These are phyloP conservation scores for Quadriops clusia DNA, from an alignment of 2,888 invertebrate genomes.

Conservation along the genomic window DNA sequence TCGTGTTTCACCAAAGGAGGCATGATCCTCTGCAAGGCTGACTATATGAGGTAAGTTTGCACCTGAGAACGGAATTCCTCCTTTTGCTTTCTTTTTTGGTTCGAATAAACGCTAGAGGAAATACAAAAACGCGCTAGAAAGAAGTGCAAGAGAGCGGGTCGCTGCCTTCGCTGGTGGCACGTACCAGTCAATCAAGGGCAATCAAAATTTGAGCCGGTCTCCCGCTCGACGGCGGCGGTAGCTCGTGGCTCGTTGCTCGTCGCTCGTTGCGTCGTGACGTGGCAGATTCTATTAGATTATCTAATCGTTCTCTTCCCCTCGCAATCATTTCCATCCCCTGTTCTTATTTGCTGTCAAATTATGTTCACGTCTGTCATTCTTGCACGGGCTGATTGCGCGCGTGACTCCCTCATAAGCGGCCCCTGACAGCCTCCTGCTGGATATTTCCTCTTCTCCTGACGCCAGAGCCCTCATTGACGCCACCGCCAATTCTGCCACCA, in stretches of 20 bases:
- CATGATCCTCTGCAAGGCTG: slow-evolving; percentile 91
- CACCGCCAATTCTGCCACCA: too few relatives aligned
- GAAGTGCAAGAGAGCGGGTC: slow-evolving; percentile 1
- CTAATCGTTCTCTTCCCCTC: slow-evolving; percentile 34
- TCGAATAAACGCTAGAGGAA: slow-evolving; percentile 10
- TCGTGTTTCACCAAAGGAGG: slow-evolving; percentile 88
- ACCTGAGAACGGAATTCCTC: slow-evolving; percentile 5
- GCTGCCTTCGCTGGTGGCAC: too few relatives aligned
- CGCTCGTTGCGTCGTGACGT: slow-evolving; percentile 23
- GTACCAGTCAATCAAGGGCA: slow-evolving; percentile 17
- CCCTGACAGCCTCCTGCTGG: slow-evolving; percentile 16
- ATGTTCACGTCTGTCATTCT: slow-evolving; percentile 38
- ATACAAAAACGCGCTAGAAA: too few relatives aligned
- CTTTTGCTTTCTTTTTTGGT: not conserved
- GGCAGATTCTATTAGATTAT: slow-evolving; percentile 34
- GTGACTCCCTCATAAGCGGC: slow-evolving; percentile 28
- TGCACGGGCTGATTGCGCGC: slow-evolving; percentile 31
- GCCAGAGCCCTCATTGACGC: too few relatives aligned
- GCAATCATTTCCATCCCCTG: slow-evolving; percentile 34
- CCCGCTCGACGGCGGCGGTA: not conserved
- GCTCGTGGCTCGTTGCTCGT: slow-evolving; percentile 1
- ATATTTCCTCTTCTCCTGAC: too few relatives aligned
- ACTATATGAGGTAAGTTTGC: slow-evolving; percentile 78
- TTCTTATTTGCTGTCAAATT: slow-evolving; percentile 39
- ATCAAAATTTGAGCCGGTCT: slow-evolving; percentile 10